Evolutionary conservation across 2,113 vertebrate species (phyloP).

Genomic region (Oreochromis niloticus): DNA sequence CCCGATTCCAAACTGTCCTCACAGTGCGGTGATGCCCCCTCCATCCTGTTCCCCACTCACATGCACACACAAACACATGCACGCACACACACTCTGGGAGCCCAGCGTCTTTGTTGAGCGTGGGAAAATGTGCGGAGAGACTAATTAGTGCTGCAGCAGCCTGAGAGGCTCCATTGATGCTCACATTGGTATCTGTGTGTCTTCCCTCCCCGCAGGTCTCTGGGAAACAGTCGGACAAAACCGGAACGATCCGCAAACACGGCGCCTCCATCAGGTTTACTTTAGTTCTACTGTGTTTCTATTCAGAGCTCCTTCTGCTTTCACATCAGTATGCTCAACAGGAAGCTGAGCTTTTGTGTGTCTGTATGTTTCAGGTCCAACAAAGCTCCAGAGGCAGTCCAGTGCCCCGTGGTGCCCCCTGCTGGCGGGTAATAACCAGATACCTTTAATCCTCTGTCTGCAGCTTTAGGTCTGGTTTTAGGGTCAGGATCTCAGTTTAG

Average conservation of each 20-base stretch:
- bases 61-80: neutral
- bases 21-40: neutral
- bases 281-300: neutral
- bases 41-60: neutral
- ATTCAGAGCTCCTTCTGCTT: neutral
- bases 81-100: neutral
- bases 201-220: constrained; percentile 42
- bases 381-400: constrained; percentile 53
- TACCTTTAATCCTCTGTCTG: neutral
- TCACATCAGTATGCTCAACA: neutral
- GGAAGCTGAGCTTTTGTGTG: neutral
- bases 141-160: constrained; percentile 23
- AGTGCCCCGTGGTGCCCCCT: constrained; percentile 59
- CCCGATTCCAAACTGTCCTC: neutral
- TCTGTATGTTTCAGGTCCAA: constrained; percentile 38
- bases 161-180: constrained; percentile 45
- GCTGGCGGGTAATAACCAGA: constrained; percentile 13
- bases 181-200: neutral
- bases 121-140: constrained; percentile 48
- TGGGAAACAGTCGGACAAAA: constrained; percentile 54
- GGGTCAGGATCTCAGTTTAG: neutral
- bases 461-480: neutral
- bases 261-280: constrained; percentile 56
- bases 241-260: constrained; percentile 55
- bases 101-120: constrained; percentile 32